Conservation (phyloP, 2,113 vertebrate species). For the Pangasianodon hypophthalmus region DNA sequence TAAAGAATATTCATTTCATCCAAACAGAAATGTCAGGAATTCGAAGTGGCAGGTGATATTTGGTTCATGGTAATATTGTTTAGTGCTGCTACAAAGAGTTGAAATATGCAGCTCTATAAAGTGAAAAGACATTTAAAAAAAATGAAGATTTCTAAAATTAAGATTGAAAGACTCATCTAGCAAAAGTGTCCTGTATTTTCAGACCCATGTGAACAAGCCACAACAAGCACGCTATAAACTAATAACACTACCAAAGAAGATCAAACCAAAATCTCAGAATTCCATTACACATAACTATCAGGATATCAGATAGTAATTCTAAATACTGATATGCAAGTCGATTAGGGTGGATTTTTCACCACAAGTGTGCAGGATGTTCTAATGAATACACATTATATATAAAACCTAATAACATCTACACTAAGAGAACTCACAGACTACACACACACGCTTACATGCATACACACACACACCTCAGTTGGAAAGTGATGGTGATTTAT, state of each 20-base stretch:
- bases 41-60: not conserved
- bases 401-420: not conserved
- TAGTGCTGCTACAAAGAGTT: too few species aligned
- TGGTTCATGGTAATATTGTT: too few species aligned
- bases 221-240: too few species aligned
- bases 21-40: too few species aligned
- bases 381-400: not conserved
- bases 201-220: too few species aligned
- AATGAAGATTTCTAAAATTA: too few species aligned
- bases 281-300: not conserved
- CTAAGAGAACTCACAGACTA: not conserved
- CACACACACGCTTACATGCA: not conserved
- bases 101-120: too few species aligned
- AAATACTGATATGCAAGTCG: not conserved
- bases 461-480: not conserved
- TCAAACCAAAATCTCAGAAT: not conserved
- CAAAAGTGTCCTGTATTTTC: too few species aligned
- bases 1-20: too few species aligned
- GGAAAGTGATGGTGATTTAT: constrained; percentile 44
- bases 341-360: not conserved
- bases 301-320: not conserved
- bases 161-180: too few species aligned
- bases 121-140: too few species aligned
- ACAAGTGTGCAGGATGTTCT: not conserved
- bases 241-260: too few species aligned